phyloP scores from a whole-genome alignment of 2,888 invertebrate species.

The Napeogenes inachia region DNA sequence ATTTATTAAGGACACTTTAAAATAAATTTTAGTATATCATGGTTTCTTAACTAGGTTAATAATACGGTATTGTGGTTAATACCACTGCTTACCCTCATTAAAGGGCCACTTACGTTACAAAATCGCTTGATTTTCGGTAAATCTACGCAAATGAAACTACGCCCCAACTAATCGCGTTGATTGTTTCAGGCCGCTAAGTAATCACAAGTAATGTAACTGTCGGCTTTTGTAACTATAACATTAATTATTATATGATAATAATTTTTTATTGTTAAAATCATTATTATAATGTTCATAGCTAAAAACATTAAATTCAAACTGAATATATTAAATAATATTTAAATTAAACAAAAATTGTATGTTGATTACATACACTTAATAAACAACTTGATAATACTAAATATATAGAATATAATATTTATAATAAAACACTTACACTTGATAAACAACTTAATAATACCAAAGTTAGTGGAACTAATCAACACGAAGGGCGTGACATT shows the following conservation, averaged over 20 bases:
- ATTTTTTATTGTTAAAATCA: slow-evolving; percentile 1
- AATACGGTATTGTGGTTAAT: not conserved
- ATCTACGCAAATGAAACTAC: slow-evolving; percentile 26
- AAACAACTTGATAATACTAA: too few relatives aligned
- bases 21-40: too few relatives aligned
- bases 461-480: slow-evolving; percentile 30
- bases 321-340: too few relatives aligned
- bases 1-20: too few relatives aligned
- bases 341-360: too few relatives aligned
- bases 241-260: not conserved
- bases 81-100: not conserved
- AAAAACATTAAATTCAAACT: too few relatives aligned
- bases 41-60: too few relatives aligned
- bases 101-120: slow-evolving; percentile 8
- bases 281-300: too few relatives aligned
- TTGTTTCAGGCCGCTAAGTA: slow-evolving; percentile 57
- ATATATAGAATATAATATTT: too few relatives aligned
- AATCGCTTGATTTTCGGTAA: slow-evolving; percentile 13
- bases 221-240: not conserved
- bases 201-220: slow-evolving; percentile 32
- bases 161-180: slow-evolving; percentile 69
- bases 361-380: too few relatives aligned
- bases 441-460: too few relatives aligned
- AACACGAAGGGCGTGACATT: slow-evolving; percentile 53
- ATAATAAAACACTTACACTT: too few relatives aligned